Conservation (phyloP, 2,797 vertebrate genomes). For the Alauda arvensis region DNA sequence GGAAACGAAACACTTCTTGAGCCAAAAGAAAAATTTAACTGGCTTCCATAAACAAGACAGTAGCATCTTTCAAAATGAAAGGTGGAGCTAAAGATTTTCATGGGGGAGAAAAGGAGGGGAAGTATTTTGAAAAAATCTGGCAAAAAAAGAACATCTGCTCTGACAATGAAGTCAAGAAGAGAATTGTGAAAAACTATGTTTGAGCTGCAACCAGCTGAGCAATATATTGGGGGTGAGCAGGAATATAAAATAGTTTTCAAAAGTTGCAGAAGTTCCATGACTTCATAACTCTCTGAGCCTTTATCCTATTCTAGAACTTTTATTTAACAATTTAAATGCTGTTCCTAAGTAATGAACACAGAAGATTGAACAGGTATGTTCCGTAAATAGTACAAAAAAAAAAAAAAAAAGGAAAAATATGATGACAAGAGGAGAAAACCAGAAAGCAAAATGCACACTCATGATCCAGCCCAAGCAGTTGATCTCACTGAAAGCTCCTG, state of each 20-base stretch:
- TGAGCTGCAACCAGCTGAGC: not conserved
- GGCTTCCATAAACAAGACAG: not conserved
- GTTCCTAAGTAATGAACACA: not conserved
- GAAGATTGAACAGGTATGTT: not conserved
- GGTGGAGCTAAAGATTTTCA: not conserved
- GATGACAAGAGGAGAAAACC: not conserved
- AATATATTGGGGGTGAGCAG: not conserved
- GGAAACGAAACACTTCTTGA: not conserved
- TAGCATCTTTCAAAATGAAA: not conserved
- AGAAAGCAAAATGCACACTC: not conserved
- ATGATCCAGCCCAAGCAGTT: not conserved
- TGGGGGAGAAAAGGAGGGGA: not conserved
- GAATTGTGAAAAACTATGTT: not conserved
- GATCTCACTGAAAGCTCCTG: not conserved
- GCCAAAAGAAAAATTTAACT: not conserved
- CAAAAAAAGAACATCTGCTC: not conserved
- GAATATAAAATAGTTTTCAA: not conserved
- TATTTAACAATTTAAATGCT: not conserved
- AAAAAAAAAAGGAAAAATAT: not conserved
- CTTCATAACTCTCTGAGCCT: not conserved
- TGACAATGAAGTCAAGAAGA: not conserved
- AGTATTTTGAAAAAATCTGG: not conserved
- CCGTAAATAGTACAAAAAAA: not conserved
- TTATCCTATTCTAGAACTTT: not conserved
- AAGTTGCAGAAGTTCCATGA: not conserved